Conservation (phyloP, 2,888 invertebrate genomes). For the Polydrusus pterygomalis region DNA sequence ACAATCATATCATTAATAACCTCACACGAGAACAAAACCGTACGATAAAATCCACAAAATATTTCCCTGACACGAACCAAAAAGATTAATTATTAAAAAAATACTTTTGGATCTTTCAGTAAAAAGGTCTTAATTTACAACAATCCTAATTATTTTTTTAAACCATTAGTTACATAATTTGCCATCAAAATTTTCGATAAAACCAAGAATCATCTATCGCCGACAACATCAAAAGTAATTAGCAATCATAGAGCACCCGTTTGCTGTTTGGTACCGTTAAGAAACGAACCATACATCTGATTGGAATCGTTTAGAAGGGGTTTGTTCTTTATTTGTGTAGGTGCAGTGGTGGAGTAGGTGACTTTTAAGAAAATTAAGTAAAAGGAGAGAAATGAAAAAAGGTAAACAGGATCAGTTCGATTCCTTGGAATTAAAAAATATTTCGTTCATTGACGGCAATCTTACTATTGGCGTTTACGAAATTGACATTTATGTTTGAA, state of each 20-base stretch:
- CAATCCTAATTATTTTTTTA: neutral
- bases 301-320: neutral
- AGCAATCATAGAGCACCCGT: constrained; percentile 29
- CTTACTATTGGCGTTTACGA: no score
- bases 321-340: neutral
- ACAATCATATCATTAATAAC: neutral
- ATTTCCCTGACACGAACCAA: neutral
- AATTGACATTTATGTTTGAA: no score
- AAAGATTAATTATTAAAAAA: constrained; percentile 30
- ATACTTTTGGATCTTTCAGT: constrained; percentile 1
- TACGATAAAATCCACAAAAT: neutral
- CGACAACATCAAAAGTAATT: constrained; percentile 16
- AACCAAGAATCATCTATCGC: neutral
- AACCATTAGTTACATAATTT: constrained; percentile 32
- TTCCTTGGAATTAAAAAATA: no score
- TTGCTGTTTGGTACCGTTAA: constrained; percentile 31
- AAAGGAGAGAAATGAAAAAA: neutral
- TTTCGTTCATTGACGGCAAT: no score
- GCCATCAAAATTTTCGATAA: constrained; percentile 24
- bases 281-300: neutral
- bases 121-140: constrained; percentile 22
- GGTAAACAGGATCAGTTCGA: neutral
- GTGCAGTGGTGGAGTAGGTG: constrained; percentile 5
- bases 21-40: neutral
- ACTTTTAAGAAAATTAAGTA: neutral